A percentile compares a stretch with the other conserved stretches of the same genome.
These are phyloP conservation scores for Ctenopoma multispine DNA, from an alignment of 2,797 vertebrate genomes.

Conservation along the genomic window DNA sequence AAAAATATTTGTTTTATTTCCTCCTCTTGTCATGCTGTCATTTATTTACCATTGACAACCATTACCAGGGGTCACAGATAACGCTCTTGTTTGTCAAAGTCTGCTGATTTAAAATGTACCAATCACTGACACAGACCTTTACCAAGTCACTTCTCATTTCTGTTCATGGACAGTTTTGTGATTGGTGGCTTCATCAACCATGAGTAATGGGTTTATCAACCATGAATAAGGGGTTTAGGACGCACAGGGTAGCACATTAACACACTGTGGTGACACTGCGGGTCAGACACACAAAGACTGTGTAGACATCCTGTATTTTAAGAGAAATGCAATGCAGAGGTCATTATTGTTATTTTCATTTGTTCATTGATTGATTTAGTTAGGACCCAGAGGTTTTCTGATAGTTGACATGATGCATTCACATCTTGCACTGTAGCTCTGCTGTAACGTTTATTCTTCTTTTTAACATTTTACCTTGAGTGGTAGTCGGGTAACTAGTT, in stretches of 20 bases:
- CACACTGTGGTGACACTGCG: neutral
- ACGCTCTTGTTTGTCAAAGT: conserved; percentile 9
- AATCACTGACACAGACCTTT: neutral
- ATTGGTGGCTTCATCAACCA: conserved; percentile 44
- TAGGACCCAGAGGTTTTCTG: too few relatives aligned
- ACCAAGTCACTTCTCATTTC: neutral
- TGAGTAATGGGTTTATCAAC: conserved; percentile 64
- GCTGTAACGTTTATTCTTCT: neutral
- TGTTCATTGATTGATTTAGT: neutral
- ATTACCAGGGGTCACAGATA: neutral
- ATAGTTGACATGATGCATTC: neutral
- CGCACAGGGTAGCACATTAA: conserved; percentile 30
- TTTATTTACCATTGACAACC: neutral
- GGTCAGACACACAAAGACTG: conserved; percentile 13
- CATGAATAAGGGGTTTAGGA: conserved; percentile 62
- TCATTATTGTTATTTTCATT: neutral
- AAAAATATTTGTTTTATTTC: neutral
- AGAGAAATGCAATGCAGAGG: neutral
- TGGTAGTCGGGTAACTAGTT: neutral
- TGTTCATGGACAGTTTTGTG: conserved; percentile 33
- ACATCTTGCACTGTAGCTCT: neutral
- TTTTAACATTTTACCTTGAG: neutral
- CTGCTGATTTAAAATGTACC: conserved; percentile 13
- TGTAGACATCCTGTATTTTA: conserved; percentile 29
- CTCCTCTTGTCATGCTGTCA: neutral